Evolutionary conservation across 2,113 vertebrate species (phyloP), one percentile per base, ranked within the genome.

Genomic region (Cygnus atratus): DNA sequence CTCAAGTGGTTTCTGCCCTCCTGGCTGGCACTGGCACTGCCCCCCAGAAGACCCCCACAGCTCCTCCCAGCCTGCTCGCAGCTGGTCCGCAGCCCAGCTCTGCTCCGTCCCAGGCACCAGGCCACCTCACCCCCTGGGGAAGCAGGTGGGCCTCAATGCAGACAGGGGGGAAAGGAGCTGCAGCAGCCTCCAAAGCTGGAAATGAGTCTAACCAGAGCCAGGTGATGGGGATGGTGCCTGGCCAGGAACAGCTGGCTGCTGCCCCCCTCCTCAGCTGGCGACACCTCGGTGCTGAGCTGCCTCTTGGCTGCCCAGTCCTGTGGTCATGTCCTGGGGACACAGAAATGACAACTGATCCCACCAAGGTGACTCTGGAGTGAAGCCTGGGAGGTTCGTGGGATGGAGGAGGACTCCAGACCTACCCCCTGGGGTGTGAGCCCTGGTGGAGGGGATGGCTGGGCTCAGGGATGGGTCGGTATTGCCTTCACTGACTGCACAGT

Each of bases 191-290:
- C 1, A 0, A 79, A 39, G 52, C 54, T 78, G 72, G 26, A 68
- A 78, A 57, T 31, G 41, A 77, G 58, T 72, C 21, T 66, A 33
- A 59, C 17, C 24, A 65, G 57, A 76, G 58, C 46, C 48, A 58
- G 43, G 5, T 33, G 65, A 67, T 67, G 41, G 65, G 65, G 29
- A 46, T 13, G 6, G 41, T 33, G 13, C 14, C 65, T 67, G 65
- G 31, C 11, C 31, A 21, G 61, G 61, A 29, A 31, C 65, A 44
- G 65, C 29, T 67, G 20, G 58, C 54, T 66, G 59, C 50, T 59
- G 28, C 7, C 29, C 41, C 25, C 61, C 24, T 25, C 15, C 25
- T 76, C 0, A 3, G 48, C 55, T 0, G 0, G 29, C 16, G 5
- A 4, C 37, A 14, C 13, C 29, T 54, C 0, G 0, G 19, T 58